Evolutionary conservation across 2,113 vertebrate genomes (phyloP).

Genomic region (Heptranchias perlo): DNA sequence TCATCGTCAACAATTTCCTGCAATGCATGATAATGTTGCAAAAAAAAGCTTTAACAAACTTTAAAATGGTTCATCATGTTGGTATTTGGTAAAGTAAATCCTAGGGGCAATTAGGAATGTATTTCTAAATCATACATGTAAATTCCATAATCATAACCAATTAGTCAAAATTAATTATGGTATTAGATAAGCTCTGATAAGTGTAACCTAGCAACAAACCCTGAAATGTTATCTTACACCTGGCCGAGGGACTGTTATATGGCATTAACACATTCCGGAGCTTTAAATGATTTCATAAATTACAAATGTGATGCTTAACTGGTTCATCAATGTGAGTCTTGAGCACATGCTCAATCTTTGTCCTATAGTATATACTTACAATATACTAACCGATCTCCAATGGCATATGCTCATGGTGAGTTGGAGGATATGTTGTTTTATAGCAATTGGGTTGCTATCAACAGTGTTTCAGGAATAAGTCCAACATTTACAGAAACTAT

Average conservation of each 20-base stretch:
- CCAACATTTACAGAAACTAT: not conserved
- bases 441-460: not conserved
- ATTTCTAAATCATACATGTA: conserved; percentile 15
- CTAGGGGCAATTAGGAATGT: not conserved
- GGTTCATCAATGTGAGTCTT: not conserved
- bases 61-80: not conserved
- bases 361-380: not conserved
- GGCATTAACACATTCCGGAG: too few species aligned
- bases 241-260: not conserved
- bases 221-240: not conserved
- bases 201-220: not conserved
- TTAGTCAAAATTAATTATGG: not conserved
- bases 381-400: not conserved
- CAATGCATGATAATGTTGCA: not conserved
- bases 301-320: not conserved
- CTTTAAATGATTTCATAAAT: not conserved
- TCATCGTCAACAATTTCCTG: not conserved
- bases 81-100: not conserved
- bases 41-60: not conserved
- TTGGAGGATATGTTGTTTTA: not conserved
- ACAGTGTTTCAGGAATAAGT: not conserved
- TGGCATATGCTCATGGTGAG: not conserved
- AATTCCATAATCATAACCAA: conserved; percentile 19
- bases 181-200: conserved; percentile 14
- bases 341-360: not conserved